These are phyloP conservation scores for Macrotrachela quadricornifera DNA, from an alignment of 1,140 invertebrate genomes.

Conservation along the genomic window DNA sequence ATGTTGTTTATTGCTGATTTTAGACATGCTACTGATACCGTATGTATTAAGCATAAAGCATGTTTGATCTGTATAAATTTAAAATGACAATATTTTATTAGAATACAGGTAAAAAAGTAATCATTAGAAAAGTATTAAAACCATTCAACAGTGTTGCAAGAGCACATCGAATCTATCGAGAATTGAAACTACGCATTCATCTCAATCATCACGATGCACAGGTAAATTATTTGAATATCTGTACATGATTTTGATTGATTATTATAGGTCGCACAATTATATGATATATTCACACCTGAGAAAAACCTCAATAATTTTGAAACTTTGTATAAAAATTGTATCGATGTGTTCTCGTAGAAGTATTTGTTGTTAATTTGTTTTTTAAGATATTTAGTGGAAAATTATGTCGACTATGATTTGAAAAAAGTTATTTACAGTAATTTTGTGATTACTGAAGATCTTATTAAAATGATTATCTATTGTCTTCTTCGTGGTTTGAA, in stretches of 20 bases:
- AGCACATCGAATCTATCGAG: constrained; percentile 33
- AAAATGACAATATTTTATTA: constrained; percentile 52
- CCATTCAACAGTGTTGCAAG: constrained; percentile 34
- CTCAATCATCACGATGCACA: constrained; percentile 45
- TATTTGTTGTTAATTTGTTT: neutral
- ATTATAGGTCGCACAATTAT: constrained; percentile 75
- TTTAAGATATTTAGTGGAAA: constrained; percentile 86
- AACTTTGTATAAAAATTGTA: no score
- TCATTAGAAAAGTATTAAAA: constrained; percentile 36
- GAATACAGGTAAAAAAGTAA: constrained; percentile 18
- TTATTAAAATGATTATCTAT: constrained; percentile 95
- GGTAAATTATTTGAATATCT: constrained; percentile 98
- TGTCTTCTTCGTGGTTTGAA: constrained; percentile 99
- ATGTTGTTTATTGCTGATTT: no score
- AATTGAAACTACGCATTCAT: constrained; percentile 30
- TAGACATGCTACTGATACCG: no score
- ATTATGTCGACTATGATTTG: constrained; percentile 96
- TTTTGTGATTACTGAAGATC: constrained; percentile 87
- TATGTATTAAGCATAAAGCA: no score
- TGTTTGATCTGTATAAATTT: no score
- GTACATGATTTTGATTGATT: constrained; percentile 99
- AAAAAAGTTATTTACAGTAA: constrained; percentile 97
- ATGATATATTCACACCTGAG: constrained; percentile 72
- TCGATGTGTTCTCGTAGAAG: no score
- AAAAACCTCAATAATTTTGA: constrained; percentile 53